Evolutionary conservation across 2,113 vertebrate species (phyloP), one percentile per base, ranked within the genome.

Genomic region (Corynorhinus townsendii): DNA sequence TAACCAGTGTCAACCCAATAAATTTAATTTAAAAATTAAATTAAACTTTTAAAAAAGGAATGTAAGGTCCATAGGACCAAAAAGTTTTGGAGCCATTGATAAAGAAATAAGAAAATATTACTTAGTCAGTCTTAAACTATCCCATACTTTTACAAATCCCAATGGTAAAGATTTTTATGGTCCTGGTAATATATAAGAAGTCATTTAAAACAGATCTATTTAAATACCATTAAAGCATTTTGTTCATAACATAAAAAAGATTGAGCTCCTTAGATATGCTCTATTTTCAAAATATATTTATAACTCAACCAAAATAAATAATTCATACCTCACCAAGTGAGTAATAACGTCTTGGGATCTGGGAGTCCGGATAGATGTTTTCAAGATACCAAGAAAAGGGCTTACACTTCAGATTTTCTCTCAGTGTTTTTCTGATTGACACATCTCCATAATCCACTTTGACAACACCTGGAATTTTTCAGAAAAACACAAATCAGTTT

Each of bases 311-410:
- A 96, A 94, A 95, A 97, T 73, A 97, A 97, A 92, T 30, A 90
- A 95, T 81, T 97, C 98, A 86, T 99, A 99, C 99, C 99, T 99
- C 99, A 96, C 99, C 99, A 87, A 99, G 99, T 26, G 99, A 99
- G 97, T 98, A 99, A 97, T 99, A 99, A 97, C 99, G 99, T 96
- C 99, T 99, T 0, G 99, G 99, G 91, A 99, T 99, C 99, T 99
- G 99, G 19, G 99, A 99, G 97, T 99, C 99, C 0, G 99, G 99
- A 86, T 99, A 99, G 95, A 99, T 98, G 97, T 99, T 99, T 97
- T 99, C 99, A 94, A 99, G 98, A 98, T 99, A 99, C 99, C 99
- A 99, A 6, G 99, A 99, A 97, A 99, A 99, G 2, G 99, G 99
- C 95, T 99, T 99, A 97, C 99, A 99, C 95, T 98, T 98, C 95